Evolutionary conservation across 53 echinoderm and acorn worm species (phyloP), one percentile per base, ranked within the genome.

Genomic region (Patiria pectinifera): DNA sequence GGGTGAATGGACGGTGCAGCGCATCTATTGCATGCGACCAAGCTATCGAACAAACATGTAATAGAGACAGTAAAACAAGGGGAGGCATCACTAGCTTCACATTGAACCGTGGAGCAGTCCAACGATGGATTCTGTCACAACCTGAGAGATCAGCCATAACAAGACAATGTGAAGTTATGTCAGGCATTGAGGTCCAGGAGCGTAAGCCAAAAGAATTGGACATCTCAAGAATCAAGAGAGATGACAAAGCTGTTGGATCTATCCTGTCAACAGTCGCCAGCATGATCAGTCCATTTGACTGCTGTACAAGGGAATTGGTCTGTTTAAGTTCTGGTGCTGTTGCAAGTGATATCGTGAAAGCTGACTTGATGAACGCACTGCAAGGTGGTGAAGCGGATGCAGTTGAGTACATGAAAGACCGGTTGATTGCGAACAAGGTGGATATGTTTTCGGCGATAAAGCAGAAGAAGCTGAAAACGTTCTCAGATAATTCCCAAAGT

Each of bases 201-300:
- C 71, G 83, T 2, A 72, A 48, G 13, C 59, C 89, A 18, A 93
- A 93, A 43, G 93, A 93, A 53, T 47, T 93, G 16, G 89, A 89
- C 74, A 16, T 15, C 7, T 4, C 82, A 16, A 45, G 93, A 79
- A 93, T 90, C 35, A 89, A 84, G 35, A 89, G 71, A 70, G 74
- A 79, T 13, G 81, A 85, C 4, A 48, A 89, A 77, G 84, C 59
- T 19, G 80, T 89, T 1, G 21, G 13, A 16, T 71, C 78, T 6
- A 46, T 94, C 2, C 53, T 62, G 7, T 24, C 62, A 2, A 87
- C 87, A 59, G 77, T 77, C 1, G 48, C 43, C 19, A 72, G 62
- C 25, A 92, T 90, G 88, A 94, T 88, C 12, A 92, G 88, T 76
- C 94, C 92, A 2, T 94, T 94, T 84, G 89, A 88, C 11, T 58